Evolutionary conservation across 2,888 invertebrate species (phyloP).

Genomic region (Drosophila tanythrix): DNA sequence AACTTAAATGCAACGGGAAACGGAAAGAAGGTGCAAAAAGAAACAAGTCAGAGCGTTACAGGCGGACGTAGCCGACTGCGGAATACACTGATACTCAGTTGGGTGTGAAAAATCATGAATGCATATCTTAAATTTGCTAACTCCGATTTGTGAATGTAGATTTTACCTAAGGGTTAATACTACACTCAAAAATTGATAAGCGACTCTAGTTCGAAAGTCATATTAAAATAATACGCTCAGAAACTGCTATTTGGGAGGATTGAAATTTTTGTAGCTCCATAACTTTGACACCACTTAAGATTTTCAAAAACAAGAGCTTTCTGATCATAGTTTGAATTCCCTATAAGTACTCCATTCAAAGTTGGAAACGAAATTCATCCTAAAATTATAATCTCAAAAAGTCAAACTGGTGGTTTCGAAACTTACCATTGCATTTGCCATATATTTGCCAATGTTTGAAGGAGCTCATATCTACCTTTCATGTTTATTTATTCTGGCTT

Average conservation of each 20-base stretch:
- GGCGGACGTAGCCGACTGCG: neutral
- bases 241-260: neutral
- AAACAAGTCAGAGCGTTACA: neutral
- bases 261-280: neutral
- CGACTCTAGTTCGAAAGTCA: neutral
- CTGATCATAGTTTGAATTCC: neutral
- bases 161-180: accelerated
- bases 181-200: neutral
- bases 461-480: neutral
- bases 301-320: neutral
- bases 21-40: constrained; percentile 20
- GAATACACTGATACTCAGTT: neutral
- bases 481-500: neutral
- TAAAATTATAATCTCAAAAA: neutral
- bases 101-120: neutral
- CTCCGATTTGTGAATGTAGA: neutral
- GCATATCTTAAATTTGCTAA: neutral
- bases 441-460: neutral
- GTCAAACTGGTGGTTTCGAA: neutral
- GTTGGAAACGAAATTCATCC: neutral
- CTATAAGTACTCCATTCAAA: neutral
- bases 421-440: too few species aligned
- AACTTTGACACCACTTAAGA: neutral
- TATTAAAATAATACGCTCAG: neutral
- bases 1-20: constrained; percentile 26